A percentile compares a stretch with the other conserved stretches of the same genome.
phyloP scores from a whole-genome alignment of 1,140 invertebrate genomes.

The Physella acuta region DNA sequence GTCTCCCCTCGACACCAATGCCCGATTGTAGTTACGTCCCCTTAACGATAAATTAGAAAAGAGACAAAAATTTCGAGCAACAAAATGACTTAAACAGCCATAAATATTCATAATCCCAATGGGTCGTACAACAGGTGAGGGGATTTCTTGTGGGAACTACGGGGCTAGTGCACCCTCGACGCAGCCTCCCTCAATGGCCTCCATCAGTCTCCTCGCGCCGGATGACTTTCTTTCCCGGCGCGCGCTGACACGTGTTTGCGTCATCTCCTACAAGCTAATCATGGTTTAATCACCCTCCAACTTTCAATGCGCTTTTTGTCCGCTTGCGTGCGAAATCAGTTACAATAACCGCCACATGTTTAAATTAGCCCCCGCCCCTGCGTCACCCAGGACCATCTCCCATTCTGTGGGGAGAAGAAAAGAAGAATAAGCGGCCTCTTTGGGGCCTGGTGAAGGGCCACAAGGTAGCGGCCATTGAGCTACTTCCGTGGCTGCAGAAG shows the following conservation, averaged over 20 bases:
- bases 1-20: neutral
- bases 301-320: neutral
- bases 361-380: slow-evolving; percentile 6
- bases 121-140: slow-evolving; percentile 2
- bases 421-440: too few relatives aligned
- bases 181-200: neutral
- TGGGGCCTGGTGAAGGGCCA: neutral
- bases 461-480: neutral
- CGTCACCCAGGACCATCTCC: too few relatives aligned
- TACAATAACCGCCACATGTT: slow-evolving; percentile 19
- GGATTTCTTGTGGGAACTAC: slow-evolving; percentile 12
- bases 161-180: neutral
- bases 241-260: neutral
- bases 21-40: neutral
- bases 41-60: neutral
- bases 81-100: neutral
- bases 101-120: slow-evolving; percentile 5
- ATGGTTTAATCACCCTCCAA: neutral
- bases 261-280: neutral
- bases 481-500: neutral
- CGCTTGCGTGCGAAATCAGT: slow-evolving; percentile 4
- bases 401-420: too few relatives aligned
- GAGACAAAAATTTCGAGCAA: too few relatives aligned
- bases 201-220: neutral
- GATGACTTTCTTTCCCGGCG: neutral